These are phyloP conservation scores for Amphipoea lucens DNA, from an alignment of 2,888 invertebrate species.

Conservation along the genomic window DNA sequence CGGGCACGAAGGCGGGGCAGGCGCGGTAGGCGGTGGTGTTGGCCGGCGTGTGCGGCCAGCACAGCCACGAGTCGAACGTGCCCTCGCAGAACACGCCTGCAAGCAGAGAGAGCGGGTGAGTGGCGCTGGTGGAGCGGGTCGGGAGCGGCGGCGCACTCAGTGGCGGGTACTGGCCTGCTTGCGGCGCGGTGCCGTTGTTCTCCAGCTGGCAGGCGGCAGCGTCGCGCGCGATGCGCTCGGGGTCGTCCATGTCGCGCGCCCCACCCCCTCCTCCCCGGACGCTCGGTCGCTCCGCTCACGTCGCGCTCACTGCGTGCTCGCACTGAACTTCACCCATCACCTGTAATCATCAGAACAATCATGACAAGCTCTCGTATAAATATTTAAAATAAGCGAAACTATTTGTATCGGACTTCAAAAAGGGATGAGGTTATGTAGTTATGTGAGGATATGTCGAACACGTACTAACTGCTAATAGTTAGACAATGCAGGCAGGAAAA, in stretches of 20 bases:
- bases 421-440: not conserved
- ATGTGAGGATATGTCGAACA: not conserved
- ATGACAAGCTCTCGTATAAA: conserved; percentile 5
- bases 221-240: conserved; percentile 80
- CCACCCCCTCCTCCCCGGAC: conserved; percentile 4
- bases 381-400: not conserved
- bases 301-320: conserved; percentile 4
- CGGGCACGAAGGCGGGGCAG: conserved; percentile 94
- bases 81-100: conserved; percentile 92
- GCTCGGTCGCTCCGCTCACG: not conserved
- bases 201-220: conserved; percentile 72
- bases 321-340: conserved; percentile 6
- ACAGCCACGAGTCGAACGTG: conserved; percentile 95
- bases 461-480: not conserved
- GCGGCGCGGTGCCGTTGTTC: conserved; percentile 77
- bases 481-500: too few species aligned
- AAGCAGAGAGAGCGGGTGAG: conserved; percentile 10
- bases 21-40: conserved; percentile 92
- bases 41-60: conserved; percentile 93
- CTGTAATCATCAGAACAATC: conserved; percentile 31
- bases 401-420: not conserved
- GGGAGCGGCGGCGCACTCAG: conserved; percentile 61
- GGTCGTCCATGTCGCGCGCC: conserved; percentile 80
- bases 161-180: conserved; percentile 71
- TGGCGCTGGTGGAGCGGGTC: not conserved